A percentile compares a stretch with the other conserved stretches of the same genome.
These are phyloP conservation scores for Datnioides undecimradiatus DNA, from an alignment of 2,113 vertebrate genomes.

Conservation along the genomic window DNA sequence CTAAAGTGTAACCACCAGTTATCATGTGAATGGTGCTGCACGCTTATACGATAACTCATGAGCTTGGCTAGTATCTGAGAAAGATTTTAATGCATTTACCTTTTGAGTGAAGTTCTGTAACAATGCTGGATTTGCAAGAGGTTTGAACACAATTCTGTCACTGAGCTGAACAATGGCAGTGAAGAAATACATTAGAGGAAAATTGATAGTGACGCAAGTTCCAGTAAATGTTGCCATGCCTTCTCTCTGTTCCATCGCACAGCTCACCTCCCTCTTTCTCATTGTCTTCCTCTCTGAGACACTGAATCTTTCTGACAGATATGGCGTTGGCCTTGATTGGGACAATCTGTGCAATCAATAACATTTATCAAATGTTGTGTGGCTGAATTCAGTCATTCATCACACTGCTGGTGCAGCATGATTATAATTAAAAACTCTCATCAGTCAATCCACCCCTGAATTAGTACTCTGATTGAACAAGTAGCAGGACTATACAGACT, in stretches of 20 bases:
- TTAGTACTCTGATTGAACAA: constrained; percentile 66
- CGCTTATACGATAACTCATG: too few relatives aligned
- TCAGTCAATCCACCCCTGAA: constrained; percentile 59
- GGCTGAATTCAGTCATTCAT: constrained; percentile 63
- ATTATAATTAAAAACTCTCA: constrained; percentile 68
- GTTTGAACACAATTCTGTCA: not conserved
- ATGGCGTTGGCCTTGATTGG: constrained; percentile 45
- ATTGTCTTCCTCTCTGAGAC: not conserved
- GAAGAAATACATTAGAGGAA: not conserved
- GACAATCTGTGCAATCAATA: constrained; percentile 58
- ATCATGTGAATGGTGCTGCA: too few relatives aligned
- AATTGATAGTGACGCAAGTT: not conserved
- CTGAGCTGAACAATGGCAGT: not conserved
- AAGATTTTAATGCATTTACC: too few relatives aligned
- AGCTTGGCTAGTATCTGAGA: too few relatives aligned
- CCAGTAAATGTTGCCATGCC: not conserved
- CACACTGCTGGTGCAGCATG: constrained; percentile 42
- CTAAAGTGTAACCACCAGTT: too few relatives aligned
- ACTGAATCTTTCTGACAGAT: constrained; percentile 13
- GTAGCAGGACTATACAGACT: constrained; percentile 45
- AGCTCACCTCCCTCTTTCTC: not conserved
- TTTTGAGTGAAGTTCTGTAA: too few relatives aligned
- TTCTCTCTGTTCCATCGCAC: not conserved
- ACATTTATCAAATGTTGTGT: constrained; percentile 69
- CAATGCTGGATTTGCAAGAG: not conserved